Percentiles rank a stretch among this genome's conserved stretches.
Conservation (phyloP, 1,140 invertebrate species). For the Aplysia californica region DNA sequence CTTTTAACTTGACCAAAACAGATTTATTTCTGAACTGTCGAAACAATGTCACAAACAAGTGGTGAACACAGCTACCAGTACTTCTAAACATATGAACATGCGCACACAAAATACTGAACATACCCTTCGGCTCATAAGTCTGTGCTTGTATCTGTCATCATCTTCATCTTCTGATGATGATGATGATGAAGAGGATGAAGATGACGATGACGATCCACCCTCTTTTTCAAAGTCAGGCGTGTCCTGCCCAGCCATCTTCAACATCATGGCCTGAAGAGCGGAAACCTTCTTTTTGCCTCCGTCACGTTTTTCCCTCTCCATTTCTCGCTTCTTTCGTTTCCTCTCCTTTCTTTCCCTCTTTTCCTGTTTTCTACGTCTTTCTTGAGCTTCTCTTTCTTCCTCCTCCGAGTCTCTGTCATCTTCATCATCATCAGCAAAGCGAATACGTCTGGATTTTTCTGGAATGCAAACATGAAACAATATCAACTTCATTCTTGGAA, state of each 20-base stretch:
- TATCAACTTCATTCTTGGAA: too few species aligned
- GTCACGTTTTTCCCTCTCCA: conserved; percentile 14
- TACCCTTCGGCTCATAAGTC: not conserved
- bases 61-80: too few species aligned
- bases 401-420: conserved; percentile 71
- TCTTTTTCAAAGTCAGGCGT: conserved; percentile 94
- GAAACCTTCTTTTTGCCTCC: conserved; percentile 67
- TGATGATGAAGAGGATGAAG: not conserved
- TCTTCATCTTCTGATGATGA: conserved; percentile 30
- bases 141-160: conserved; percentile 10
- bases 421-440: conserved; percentile 76
- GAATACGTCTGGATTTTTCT: conserved; percentile 72
- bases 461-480: conserved; percentile 24
- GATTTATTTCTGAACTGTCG: too few species aligned
- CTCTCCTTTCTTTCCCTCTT: conserved; percentile 33
- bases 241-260: conserved; percentile 84
- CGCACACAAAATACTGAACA: not conserved
- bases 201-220: conserved; percentile 34
- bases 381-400: conserved; percentile 68
- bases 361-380: conserved; percentile 53
- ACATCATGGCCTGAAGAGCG: conserved; percentile 85
- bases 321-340: conserved; percentile 10
- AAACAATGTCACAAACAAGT: too few species aligned
- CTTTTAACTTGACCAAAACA: too few species aligned
- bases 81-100: not conserved